These are phyloP conservation scores for Rhizomys pruinosus DNA, from an alignment of 2,113 vertebrate species.

Conservation along the genomic window DNA sequence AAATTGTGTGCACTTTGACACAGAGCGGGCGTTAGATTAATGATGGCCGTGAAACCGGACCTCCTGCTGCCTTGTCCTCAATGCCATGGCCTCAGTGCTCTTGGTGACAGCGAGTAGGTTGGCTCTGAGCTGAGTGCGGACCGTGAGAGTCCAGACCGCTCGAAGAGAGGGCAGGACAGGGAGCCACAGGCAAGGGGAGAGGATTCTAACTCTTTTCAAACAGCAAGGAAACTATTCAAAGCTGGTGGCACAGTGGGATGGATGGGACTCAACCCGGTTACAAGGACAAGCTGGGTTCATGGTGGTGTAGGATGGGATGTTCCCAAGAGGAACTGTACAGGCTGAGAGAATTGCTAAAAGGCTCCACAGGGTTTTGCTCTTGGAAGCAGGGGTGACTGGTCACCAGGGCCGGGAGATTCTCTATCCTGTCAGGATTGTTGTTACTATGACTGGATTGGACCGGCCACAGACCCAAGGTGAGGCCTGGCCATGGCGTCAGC, in stretches of 20 bases:
- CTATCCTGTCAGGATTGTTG: neutral
- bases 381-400: too few species aligned
- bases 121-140: rapidly evolving
- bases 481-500: neutral
- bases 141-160: neutral
- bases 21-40: slow-evolving; percentile 84
- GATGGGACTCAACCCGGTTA: neutral
- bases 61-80: rapidly evolving
- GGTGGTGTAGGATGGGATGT: neutral
- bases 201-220: rapidly evolving
- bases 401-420: neutral
- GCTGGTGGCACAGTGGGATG: rapidly evolving
- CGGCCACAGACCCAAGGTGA: neutral
- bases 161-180: neutral
- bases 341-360: neutral
- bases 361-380: neutral
- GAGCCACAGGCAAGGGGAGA: neutral
- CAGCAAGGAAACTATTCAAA: rapidly evolving
- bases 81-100: rapidly evolving
- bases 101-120: rapidly evolving
- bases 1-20: slow-evolving; percentile 85
- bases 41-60: slow-evolving; percentile 74
- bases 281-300: neutral
- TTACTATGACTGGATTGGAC: too few species aligned
- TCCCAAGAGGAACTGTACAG: neutral